Base-by-base conservation (phyloP, 2,113 vertebrate genomes). In the Cavia aperea region DNA sequence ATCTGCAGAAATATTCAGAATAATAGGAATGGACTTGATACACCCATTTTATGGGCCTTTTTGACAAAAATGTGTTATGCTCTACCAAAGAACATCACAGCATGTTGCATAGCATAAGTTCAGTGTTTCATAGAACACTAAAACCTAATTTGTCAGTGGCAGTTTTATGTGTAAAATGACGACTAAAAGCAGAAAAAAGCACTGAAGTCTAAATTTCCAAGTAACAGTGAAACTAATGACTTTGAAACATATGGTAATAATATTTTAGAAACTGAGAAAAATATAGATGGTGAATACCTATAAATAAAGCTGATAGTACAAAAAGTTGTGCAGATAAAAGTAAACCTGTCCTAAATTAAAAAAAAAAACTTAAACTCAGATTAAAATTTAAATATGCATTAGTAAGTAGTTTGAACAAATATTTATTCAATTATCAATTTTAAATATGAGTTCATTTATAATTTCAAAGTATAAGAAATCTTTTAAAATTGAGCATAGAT, bases 221-320 rank as follows among this genome's bases (percentile, higher is more conserved):
- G 66, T 86, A 91, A 29, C 82, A 70, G 66, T 60, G 75, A 91
- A 89, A 33, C 82, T 54, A 86, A 26, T 89, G 88, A 93, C 54
- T 91, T 83, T 89, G 85, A 95, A 94, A 95, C 56, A 91, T 94
- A 86, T 86, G 56, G 63, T 66, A 89, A 46, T 36, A 83, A 89
- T 94, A 95, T 94, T 94, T 95, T 91, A 78, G 56, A 75, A 93
- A 84, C 75, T 60, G 26, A 91, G 68, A 62, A 58, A 93, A 78
- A 91, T 89, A 89, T 68, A 91, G 92, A 94, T 91, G 81, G 75
- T 89, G 39, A 56, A 58, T 93, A 46, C 75, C 79, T 70, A 91
- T 91, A 62, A 83, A 36, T 78, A 89, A 89, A 83, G 88, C 46
- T 93, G n/a, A 65, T 86, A 85, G 49, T 92, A 73, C 82, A 89